Conservation (phyloP, 2,797 vertebrate genomes). For the Tapera naevia region DNA sequence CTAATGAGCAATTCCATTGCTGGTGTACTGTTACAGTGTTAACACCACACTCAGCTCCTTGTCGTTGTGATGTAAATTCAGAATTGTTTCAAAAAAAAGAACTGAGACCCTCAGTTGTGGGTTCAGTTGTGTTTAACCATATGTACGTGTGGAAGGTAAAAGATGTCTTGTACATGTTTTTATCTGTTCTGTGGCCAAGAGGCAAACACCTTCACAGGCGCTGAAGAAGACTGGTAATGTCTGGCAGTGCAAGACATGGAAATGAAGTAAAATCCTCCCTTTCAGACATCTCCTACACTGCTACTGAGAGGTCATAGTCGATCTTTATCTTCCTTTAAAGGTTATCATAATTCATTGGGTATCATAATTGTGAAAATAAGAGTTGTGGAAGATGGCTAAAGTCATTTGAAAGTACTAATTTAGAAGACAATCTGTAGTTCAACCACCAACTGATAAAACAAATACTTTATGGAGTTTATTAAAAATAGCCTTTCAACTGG, state of each 20-base stretch:
- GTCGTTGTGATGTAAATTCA: constrained; percentile 5
- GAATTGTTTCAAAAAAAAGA: background rate
- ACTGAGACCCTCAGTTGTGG: background rate
- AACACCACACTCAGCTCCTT: background rate
- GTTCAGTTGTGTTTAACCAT: background rate
- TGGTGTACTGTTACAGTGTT: background rate
- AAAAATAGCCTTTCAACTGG: background rate
- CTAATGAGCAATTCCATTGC: background rate
- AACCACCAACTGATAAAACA: background rate
- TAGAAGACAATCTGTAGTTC: background rate
- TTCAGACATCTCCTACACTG: background rate
- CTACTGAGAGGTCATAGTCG: background rate
- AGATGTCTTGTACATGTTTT: background rate
- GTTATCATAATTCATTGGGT: background rate
- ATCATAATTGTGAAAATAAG: background rate
- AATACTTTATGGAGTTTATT: background rate
- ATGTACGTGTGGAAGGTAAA: background rate
- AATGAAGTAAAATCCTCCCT: background rate
- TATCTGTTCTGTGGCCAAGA: background rate
- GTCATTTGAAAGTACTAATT: background rate
- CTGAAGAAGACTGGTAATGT: background rate
- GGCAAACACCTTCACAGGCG: background rate
- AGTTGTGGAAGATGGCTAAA: background rate
- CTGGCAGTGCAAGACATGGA: background rate
- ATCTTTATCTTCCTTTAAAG: background rate